These are phyloP conservation scores for Volucella inflata DNA, from an alignment of 2,888 invertebrate species.

Conservation along the genomic window DNA sequence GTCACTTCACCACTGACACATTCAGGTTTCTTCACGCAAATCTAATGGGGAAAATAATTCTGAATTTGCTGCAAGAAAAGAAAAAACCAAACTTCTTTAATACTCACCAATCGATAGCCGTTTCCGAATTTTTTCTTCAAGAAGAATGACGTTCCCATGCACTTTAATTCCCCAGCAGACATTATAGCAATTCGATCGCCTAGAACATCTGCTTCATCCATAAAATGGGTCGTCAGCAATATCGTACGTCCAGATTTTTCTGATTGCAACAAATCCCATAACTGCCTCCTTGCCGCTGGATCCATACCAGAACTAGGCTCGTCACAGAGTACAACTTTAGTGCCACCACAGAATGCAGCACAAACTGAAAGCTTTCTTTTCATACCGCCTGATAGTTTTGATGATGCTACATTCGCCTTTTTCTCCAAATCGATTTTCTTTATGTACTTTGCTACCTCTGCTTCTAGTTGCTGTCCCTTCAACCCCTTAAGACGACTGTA, in stretches of 20 bases:
- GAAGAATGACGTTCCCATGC: constrained; percentile 91
- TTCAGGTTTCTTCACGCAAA: constrained; percentile 84
- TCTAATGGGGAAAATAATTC: constrained; percentile 75
- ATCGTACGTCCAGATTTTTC: constrained; percentile 90
- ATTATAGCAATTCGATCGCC: constrained; percentile 95
- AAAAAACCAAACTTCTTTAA: no score
- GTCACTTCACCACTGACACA: constrained; percentile 86
- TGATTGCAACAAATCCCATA: constrained; percentile 91
- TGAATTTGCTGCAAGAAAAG: no score
- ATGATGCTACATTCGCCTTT: constrained; percentile 85
- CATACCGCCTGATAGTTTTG: constrained; percentile 88
- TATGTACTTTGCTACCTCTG: constrained; percentile 87
- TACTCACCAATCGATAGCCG: constrained; percentile 88
- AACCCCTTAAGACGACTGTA: constrained; percentile 91
- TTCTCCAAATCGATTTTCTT: constrained; percentile 86
- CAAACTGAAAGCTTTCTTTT: constrained; percentile 89
- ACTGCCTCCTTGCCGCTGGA: constrained; percentile 89
- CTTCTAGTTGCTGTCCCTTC: constrained; percentile 86
- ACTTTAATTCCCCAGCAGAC: constrained; percentile 90
- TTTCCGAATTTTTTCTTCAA: constrained; percentile 92
- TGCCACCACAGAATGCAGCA: constrained; percentile 89
- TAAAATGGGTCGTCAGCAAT: constrained; percentile 91
- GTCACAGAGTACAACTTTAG: constrained; percentile 83
- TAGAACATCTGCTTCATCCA: constrained; percentile 94
- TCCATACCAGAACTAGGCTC: constrained; percentile 84